Conservation (phyloP, 2,113 vertebrate species). For the Xenus cinereus region DNA sequence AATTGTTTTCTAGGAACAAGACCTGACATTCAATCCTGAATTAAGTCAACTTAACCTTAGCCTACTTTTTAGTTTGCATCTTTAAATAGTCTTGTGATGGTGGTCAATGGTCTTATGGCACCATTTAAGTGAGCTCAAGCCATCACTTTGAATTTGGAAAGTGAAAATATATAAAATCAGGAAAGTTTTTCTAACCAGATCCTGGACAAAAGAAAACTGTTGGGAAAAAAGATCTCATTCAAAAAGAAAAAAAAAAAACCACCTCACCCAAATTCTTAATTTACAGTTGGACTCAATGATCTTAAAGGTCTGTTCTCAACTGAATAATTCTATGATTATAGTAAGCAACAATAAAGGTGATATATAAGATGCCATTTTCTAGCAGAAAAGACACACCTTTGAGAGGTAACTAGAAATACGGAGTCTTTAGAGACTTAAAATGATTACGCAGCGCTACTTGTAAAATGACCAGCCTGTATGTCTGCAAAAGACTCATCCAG, state of each 20-base stretch:
- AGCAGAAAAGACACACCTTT: background rate
- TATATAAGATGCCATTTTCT: background rate
- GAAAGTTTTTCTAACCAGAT: background rate
- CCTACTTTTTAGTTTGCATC: background rate
- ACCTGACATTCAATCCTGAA: background rate
- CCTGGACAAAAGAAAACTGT: background rate
- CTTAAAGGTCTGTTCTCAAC: background rate
- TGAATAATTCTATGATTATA: background rate
- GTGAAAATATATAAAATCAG: background rate
- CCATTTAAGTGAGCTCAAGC: background rate
- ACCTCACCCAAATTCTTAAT: background rate
- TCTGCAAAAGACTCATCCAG: background rate
- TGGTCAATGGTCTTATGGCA: background rate
- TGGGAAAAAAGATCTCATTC: background rate
- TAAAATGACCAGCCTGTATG: background rate
- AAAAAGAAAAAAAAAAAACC: background rate
- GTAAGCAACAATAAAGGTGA: background rate
- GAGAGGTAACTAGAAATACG: background rate
- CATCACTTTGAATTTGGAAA: background rate
- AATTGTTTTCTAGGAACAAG: background rate
- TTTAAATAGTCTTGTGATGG: background rate
- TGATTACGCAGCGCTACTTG: rapidly evolving
- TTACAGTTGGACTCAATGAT: background rate
- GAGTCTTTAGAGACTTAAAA: background rate
- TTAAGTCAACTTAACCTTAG: background rate